Conservation (phyloP, 2,113 vertebrate species). For the Platichthys stellatus region DNA sequence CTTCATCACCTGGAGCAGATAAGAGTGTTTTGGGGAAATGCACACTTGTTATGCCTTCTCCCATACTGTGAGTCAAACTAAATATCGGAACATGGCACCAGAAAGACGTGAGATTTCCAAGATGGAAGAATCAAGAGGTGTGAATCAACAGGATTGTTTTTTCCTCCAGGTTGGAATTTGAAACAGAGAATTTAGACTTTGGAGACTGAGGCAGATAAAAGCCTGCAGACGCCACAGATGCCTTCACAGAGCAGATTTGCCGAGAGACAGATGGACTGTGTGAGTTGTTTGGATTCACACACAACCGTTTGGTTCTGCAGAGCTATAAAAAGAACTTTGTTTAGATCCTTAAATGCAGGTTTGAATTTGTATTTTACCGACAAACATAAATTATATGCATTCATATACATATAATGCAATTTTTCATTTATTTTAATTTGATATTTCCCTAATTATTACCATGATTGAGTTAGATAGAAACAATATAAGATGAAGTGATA, state of each 20-base stretch:
- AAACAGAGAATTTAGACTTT: conserved; percentile 3
- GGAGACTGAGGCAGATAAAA: conserved; percentile 14
- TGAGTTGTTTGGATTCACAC: too few species aligned
- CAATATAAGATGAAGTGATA: too few species aligned
- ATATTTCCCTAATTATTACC: too few species aligned
- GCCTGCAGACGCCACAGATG: conserved; percentile 15
- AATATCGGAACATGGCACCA: conserved; percentile 20
- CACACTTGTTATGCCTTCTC: not conserved
- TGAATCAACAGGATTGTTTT: conserved; percentile 15
- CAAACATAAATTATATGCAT: too few species aligned
- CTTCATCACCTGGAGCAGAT: not conserved
- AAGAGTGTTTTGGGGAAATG: not conserved
- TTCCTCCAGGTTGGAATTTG: not conserved
- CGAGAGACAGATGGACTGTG: conserved; percentile 22
- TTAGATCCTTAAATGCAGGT: not conserved
- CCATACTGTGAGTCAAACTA: conserved; percentile 14
- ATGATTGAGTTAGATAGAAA: too few species aligned
- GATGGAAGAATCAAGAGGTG: conserved; percentile 16
- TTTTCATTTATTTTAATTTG: too few species aligned
- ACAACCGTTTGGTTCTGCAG: not conserved
- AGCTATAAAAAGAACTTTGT: not conserved
- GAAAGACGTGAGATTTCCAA: conserved; percentile 18
- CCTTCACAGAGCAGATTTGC: not conserved
- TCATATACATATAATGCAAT: too few species aligned
- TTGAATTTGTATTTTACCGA: not conserved